Evolutionary conservation across 2,113 vertebrate genomes (phyloP), one percentile per base, ranked within the genome.

Genomic region (Chlorodrepanis virens): DNA sequence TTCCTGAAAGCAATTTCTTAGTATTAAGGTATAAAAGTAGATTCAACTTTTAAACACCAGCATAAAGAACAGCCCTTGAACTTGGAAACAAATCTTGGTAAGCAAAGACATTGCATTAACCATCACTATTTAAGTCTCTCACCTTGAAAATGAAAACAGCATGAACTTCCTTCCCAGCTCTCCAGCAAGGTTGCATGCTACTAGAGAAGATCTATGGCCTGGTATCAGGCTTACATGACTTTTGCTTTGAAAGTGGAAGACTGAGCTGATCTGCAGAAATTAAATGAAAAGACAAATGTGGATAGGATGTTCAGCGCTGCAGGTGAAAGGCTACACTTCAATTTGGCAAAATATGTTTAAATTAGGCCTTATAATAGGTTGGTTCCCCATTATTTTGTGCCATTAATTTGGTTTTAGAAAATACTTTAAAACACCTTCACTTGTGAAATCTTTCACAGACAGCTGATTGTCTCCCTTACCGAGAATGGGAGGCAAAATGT

Each of bases 361-460:
- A 98, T 98, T 97, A 98, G 96, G 90, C 67, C 76, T 80, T 65
- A 81, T 79, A 96, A 97, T 98, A 95, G 52, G 97, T 97, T 95
- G 97, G 93, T 96, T 98, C 92, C 96, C 98, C 95, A 98, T 98
- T 98, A 98, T 98, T 98, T 98, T 98, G 90, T 97, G 95, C 96
- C 97, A 98, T 97, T 98, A 98, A 95, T 50, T 95, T 91, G 79
- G 92, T 96, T 97, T 97, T 91, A 96, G 87, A 97, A 95, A 97
- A 98, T 94, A 94, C 90, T 97, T 98, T 98, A 95, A 97, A 97
- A 97, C 45, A 86, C 33, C 39, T 91, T 92, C 79, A 90, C 91
- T 96, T 97, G 90, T 96, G 94, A 97, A 97, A 97, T 97, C 71
- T 95, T 96, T 92, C 84, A 74, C 68, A 94, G 95, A 47, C 47